Base-by-base conservation (phyloP, 2,888 invertebrate species). In the Sesamia inferens region DNA sequence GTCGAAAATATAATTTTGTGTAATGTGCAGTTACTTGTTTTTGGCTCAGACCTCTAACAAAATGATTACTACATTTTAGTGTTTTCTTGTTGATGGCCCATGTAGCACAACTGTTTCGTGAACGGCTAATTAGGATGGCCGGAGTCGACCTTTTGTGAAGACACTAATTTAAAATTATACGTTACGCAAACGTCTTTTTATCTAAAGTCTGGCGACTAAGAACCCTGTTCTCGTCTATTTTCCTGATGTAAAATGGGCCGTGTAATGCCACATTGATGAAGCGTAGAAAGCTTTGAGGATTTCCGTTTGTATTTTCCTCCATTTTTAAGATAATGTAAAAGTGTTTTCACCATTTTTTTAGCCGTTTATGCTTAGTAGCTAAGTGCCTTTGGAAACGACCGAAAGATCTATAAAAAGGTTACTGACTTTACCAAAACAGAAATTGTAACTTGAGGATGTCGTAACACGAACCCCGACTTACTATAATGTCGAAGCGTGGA, bases 61-160 rank as follows among this genome's bases (percentile, higher is more conserved):
- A 78, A 85, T 85, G 70, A 83, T 83, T 80, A 54, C 78, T 77
- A 67, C 75, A 81, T 87, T 88, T 88, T 85, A 88, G 86, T 85
- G 82, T 87, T 87, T 84, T 85, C 85, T 85, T 78, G 78, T 90
- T 90, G 88, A 90, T 87, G 91, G 88, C 83, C 87, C 89, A 90
- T 90, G 86, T 87, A 89, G 82, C 74, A 79, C 83, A 88, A 92
- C 83, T 90, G 91, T 89, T 78, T 87, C 90, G 89, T 89, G 87
- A 88, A 87, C 83, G 87, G 85, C 89, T 92, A 90, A 91, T 91
- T 91, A 88, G 83, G 74, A 84, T 78, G 79, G 65, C 67, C 64
- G 69, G 67, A 79, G 62, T 63, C 86, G 81, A 85, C 87, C 85
- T 88, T 85, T 85, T 80, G 73, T 82, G 70, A 58, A 77, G 80